These are phyloP conservation scores for Galerucella calmariensis DNA, from an alignment of 2,888 invertebrate species.

Conservation along the genomic window DNA sequence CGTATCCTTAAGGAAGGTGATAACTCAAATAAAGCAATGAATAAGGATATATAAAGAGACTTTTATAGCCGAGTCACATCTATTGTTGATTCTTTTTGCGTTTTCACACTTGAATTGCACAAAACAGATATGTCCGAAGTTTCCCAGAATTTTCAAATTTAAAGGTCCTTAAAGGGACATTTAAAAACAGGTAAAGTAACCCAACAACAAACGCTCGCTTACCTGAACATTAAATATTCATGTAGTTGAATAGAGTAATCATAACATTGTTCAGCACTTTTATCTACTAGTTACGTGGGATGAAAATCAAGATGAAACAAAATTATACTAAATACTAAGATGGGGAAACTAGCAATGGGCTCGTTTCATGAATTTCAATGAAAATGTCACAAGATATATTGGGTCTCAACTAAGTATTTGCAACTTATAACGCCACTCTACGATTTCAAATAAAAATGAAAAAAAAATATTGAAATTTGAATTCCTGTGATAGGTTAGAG, in stretches of 20 bases:
- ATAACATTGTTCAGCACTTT: neutral
- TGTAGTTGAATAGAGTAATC: neutral
- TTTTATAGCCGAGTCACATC: slow-evolving; percentile 39
- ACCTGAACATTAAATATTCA: slow-evolving; percentile 2
- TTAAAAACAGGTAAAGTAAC: slow-evolving; percentile 23
- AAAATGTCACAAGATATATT: no score
- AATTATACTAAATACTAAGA: no score
- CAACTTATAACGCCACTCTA: no score
- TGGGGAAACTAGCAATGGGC: no score
- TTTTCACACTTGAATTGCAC: slow-evolving; percentile 57
- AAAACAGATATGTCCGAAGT: slow-evolving; percentile 48
- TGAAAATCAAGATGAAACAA: no score
- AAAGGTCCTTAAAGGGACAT: slow-evolving; percentile 35
- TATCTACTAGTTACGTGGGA: neutral
- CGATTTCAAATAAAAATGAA: no score
- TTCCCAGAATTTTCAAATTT: slow-evolving; percentile 40
- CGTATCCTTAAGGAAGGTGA: slow-evolving; percentile 13
- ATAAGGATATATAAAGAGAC: slow-evolving; percentile 29
- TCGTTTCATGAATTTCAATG: no score
- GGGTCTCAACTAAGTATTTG: no score
- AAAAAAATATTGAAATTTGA: no score
- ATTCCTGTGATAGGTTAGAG: no score
- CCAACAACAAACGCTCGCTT: neutral
- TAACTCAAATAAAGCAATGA: slow-evolving; percentile 32
- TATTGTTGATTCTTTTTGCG: slow-evolving; percentile 52